These are phyloP conservation scores for Arrhamphus sclerolepis DNA, from an alignment of 2,797 vertebrate species.

Conservation along the genomic window DNA sequence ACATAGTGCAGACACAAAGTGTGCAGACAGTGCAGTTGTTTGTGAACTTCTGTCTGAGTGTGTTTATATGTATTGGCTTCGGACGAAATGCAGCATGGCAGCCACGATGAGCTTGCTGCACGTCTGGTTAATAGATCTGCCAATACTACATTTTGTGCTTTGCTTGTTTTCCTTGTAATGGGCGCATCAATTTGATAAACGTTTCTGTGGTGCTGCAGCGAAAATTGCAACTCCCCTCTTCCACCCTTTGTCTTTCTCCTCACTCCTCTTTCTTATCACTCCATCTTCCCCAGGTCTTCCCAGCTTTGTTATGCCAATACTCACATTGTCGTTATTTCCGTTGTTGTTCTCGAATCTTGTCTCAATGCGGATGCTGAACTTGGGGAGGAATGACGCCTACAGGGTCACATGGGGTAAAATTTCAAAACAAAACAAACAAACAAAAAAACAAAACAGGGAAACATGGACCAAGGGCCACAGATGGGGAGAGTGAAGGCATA, in stretches of 20 bases:
- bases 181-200: conserved; percentile 60
- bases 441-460: conserved; percentile 1
- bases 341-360: conserved; percentile 86
- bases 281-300: conserved; percentile 42
- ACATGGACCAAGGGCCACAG: conserved; percentile 20
- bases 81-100: conserved; percentile 47
- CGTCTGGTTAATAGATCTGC: conserved; percentile 65
- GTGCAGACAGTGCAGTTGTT: conserved; percentile 19
- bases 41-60: conserved; percentile 31
- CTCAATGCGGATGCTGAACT: conserved; percentile 84
- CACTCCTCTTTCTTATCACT: conserved; percentile 39
- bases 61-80: conserved; percentile 18
- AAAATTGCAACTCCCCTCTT: conserved; percentile 58
- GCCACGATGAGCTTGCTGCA: conserved; percentile 37
- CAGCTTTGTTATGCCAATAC: conserved; percentile 51
- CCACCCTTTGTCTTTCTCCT: conserved; percentile 26
- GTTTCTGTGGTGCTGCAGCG: conserved; percentile 59
- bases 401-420: conserved; percentile 37
- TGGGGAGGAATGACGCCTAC: conserved; percentile 84
- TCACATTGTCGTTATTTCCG: conserved; percentile 83
- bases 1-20: conserved; percentile 2
- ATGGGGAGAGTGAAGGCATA: conserved; percentile 31
- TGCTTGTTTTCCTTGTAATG: conserved; percentile 68
- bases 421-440: no score
- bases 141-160: conserved; percentile 59